phyloP scores from a whole-genome alignment of 2,113 vertebrate genomes.

The Heliornis fulica region DNA sequence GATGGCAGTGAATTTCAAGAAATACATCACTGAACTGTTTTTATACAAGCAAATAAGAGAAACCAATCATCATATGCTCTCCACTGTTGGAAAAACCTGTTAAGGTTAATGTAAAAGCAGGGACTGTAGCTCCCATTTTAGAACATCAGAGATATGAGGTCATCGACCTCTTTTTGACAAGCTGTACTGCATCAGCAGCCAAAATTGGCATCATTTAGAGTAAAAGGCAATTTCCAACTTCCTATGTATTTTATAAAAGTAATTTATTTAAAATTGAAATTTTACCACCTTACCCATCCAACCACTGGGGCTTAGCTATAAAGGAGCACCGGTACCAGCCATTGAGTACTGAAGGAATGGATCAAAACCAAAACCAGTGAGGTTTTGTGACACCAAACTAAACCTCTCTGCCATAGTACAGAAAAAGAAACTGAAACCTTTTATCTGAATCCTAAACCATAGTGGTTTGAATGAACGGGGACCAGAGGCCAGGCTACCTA shows the following conservation, averaged over 20 bases:
- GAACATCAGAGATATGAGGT: not conserved
- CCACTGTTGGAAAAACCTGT: not conserved
- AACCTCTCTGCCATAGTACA: not conserved
- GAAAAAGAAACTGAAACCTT: slow-evolving; percentile 3
- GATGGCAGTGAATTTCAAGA: not conserved
- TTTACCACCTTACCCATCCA: not conserved
- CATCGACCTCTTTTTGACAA: not conserved
- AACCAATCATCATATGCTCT: not conserved
- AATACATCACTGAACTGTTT: not conserved
- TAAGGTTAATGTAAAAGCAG: not conserved
- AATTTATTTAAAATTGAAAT: not conserved
- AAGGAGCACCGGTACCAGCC: not conserved
- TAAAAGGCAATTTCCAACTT: not conserved
- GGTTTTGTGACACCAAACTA: not conserved
- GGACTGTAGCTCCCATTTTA: not conserved
- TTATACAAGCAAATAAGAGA: not conserved
- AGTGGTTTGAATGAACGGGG: not conserved
- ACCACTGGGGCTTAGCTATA: not conserved
- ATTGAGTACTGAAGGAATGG: not conserved
- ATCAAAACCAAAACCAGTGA: not conserved
- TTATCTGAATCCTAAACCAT: not conserved
- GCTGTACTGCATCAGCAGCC: not conserved
- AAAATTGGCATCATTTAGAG: not conserved
- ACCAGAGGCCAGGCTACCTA: not conserved
- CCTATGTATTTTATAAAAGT: not conserved